Evolutionary conservation across 2,888 invertebrate species (phyloP), one percentile per base, ranked within the genome.

Genomic region (Melitaea athalia): DNA sequence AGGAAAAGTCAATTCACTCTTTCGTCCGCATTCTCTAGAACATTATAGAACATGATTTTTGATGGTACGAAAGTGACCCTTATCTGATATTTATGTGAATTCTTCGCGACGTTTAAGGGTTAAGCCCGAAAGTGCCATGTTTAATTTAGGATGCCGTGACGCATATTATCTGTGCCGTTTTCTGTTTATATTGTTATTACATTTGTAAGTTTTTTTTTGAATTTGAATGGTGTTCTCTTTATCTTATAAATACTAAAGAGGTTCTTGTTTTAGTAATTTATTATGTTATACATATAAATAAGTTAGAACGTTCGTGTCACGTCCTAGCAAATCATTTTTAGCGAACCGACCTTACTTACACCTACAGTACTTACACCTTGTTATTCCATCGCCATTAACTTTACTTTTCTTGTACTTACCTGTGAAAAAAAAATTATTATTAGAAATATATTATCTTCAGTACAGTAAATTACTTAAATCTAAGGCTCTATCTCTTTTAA

Each of bases 1-100:
- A 64, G 70, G 72, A 70, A 74, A 70, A 74, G 72, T 67, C 72
- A 63, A 76, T 71, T 69, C 72, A 72, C 70, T 72, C 72, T 72
- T 66, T 71, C 64, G 63, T 57, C 49, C 50, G 15, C 63, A 64
- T 57, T 57, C 38, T 31, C 57, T 57, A 57, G 57, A 42, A 14
- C 42, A 57, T 57, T 57, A 57, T 42, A 57, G 42, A 42, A 15
- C 57, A 31, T 42, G 57, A 57, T 57, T 57, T 57, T 55, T 31
- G 31, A 55, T 42, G 38, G 31, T n/a, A 55, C 7, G 55, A 33
- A 55, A n/a, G 42, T 42, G 57, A 57, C 55, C 57, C 42, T 42
- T 57, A 14, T 57, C 57, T 38, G 5, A 42, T 42, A 38, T 57
- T 57, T 42, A 15, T 57, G 57, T 31, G 38, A n/a, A 57, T 57